Conservation (phyloP, 2,888 invertebrate genomes). For the Sminthurides aquaticus region DNA sequence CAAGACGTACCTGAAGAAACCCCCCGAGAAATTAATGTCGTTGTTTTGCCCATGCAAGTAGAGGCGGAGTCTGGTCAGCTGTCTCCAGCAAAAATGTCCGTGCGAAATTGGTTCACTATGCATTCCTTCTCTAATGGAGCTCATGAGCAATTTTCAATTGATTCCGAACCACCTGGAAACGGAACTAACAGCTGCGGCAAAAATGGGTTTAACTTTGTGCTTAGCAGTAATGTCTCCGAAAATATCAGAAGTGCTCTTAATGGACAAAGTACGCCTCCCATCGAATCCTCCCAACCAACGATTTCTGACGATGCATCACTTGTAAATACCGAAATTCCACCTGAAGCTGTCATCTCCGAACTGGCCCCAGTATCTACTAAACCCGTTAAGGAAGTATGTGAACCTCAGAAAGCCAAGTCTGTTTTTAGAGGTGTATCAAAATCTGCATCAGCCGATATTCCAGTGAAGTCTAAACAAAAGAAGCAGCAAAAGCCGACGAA, state of each 20-base stretch:
- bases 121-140: slow-evolving; percentile 4
- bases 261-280: neutral
- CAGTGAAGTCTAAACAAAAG: neutral
- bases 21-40: neutral
- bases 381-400: neutral
- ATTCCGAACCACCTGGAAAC: neutral
- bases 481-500: neutral
- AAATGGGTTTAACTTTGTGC: neutral
- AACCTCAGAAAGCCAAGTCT: neutral
- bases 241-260: neutral
- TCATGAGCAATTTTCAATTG: neutral
- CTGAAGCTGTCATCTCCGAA: neutral
- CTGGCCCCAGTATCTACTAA: neutral
- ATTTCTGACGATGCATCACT: neutral
- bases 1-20: neutral
- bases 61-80: neutral
- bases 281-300: neutral
- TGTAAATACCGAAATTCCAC: neutral
- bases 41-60: neutral
- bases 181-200: neutral
- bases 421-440: too few relatives aligned
- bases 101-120: slow-evolving; percentile 1
- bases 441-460: too few relatives aligned
- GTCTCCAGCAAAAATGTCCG: neutral
- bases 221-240: neutral